Conservation (phyloP, 2,888 invertebrate genomes). For the Phlogophora meticulosa region DNA sequence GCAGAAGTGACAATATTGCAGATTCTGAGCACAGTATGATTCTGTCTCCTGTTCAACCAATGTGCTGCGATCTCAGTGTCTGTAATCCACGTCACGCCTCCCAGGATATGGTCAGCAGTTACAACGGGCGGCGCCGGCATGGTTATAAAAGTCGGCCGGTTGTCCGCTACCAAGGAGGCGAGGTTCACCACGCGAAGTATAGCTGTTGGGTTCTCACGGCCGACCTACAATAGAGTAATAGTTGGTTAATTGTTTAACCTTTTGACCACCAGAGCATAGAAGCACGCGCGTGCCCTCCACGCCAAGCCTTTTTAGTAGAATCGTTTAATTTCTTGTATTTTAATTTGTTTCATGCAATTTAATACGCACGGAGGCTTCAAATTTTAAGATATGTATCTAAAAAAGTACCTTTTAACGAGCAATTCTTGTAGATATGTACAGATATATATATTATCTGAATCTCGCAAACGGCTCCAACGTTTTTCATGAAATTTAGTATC, state of each 20-base stretch:
- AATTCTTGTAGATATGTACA: too few relatives aligned
- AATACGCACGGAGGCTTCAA: too few relatives aligned
- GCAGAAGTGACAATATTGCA: slow-evolving; percentile 85
- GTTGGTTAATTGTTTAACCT: not conserved
- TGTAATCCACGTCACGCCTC: slow-evolving; percentile 94
- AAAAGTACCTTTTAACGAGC: too few relatives aligned
- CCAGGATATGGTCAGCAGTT: slow-evolving; percentile 92
- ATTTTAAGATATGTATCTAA: too few relatives aligned
- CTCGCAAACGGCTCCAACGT: too few relatives aligned
- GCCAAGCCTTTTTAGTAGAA: too few relatives aligned
- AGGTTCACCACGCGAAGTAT: slow-evolving; percentile 92
- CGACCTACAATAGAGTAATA: slow-evolving; percentile 90
- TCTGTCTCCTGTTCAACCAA: slow-evolving; percentile 97
- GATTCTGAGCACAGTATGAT: slow-evolving; percentile 91
- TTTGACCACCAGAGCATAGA: not conserved
- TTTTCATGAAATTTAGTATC: too few relatives aligned
- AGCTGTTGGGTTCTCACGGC: slow-evolving; percentile 94
- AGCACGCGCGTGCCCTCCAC: too few relatives aligned
- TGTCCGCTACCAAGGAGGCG: slow-evolving; percentile 68
- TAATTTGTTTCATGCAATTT: too few relatives aligned
- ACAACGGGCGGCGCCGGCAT: slow-evolving; percentile 89
- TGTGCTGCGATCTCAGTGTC: slow-evolving; percentile 92
- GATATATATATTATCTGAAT: too few relatives aligned
- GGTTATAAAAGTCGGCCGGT: slow-evolving; percentile 70
- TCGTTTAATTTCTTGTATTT: too few relatives aligned